These are phyloP conservation scores for Ennomos quercinarius DNA, from an alignment of 2,888 invertebrate genomes.

Conservation along the genomic window DNA sequence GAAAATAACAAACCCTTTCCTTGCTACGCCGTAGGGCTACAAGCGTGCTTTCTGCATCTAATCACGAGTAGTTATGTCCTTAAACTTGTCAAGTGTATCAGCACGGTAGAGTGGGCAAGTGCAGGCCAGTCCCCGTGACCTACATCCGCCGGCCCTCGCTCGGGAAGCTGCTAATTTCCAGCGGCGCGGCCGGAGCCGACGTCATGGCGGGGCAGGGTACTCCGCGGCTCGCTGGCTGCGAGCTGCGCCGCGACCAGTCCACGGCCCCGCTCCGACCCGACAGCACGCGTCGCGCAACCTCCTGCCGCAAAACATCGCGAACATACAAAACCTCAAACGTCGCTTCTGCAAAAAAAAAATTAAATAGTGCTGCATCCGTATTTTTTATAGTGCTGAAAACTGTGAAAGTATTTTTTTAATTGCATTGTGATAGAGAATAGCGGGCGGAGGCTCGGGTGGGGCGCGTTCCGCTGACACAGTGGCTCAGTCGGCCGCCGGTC, in stretches of 20 bases:
- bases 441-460: slow-evolving; percentile 78
- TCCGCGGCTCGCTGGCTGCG: slow-evolving; percentile 64
- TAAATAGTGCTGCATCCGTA: slow-evolving; percentile 37
- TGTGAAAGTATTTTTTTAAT: slow-evolving; percentile 68
- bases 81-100: slow-evolving; percentile 82
- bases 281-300: slow-evolving; percentile 67
- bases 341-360: slow-evolving; percentile 67
- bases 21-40: slow-evolving; percentile 28
- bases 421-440: slow-evolving; percentile 73
- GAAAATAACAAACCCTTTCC: slow-evolving; percentile 33
- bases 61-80: slow-evolving; percentile 77
- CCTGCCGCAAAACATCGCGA: slow-evolving; percentile 63
- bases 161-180: slow-evolving; percentile 85
- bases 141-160: slow-evolving; percentile 83
- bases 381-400: slow-evolving; percentile 60
- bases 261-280: slow-evolving; percentile 71
- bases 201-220: slow-evolving; percentile 72
- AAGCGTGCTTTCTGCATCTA: slow-evolving; percentile 53
- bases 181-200: slow-evolving; percentile 74
- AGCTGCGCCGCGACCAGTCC: slow-evolving; percentile 72
- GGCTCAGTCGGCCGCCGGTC: slow-evolving; percentile 85
- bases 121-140: slow-evolving; percentile 84
- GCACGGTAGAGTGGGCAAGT: slow-evolving; percentile 79
- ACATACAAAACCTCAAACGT: slow-evolving; percentile 61
- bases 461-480: slow-evolving; percentile 84